These are phyloP conservation scores for Geophilus truncorum DNA, from an alignment of 2,888 invertebrate species.

Conservation along the genomic window DNA sequence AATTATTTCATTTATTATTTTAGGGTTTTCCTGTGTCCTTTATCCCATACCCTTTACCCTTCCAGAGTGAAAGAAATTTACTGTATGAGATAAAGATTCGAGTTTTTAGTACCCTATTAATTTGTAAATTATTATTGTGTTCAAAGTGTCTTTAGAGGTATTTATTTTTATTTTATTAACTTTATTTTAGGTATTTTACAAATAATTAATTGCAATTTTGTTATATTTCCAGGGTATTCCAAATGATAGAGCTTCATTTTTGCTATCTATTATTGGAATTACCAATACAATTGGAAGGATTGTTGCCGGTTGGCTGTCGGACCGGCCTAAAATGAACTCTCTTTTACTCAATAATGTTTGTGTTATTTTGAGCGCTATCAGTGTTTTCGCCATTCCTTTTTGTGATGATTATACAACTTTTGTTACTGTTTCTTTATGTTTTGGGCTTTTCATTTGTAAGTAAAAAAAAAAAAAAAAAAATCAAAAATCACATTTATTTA, in stretches of 20 bases:
- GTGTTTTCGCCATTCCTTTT: conserved; percentile 76
- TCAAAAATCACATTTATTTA: background rate
- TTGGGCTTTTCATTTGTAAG: conserved; percentile 87
- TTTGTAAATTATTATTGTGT: too few species aligned
- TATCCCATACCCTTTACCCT: too few species aligned
- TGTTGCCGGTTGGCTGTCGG: conserved; percentile 78
- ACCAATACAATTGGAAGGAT: conserved; percentile 92
- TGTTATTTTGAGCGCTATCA: conserved; percentile 79
- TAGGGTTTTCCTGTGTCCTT: too few species aligned
- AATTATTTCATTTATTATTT: too few species aligned
- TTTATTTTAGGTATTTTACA: too few species aligned
- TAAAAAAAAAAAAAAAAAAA: conserved; percentile 44
- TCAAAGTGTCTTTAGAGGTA: too few species aligned
- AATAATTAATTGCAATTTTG: background rate
- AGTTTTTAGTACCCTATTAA: too few species aligned
- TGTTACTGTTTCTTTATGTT: conserved; percentile 75
- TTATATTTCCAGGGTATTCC: conserved; percentile 42
- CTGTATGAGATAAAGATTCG: too few species aligned
- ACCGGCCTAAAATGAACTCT: conserved; percentile 74
- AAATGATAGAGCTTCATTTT: conserved; percentile 51
- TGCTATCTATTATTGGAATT: conserved; percentile 57
- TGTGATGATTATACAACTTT: conserved; percentile 71
- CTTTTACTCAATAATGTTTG: conserved; percentile 89
- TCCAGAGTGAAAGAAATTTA: too few species aligned
- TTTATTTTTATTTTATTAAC: too few species aligned